Evolutionary conservation across 2,113 vertebrate genomes (phyloP), one percentile per base, ranked within the genome.

Genomic region (Macaca nemestrina): DNA sequence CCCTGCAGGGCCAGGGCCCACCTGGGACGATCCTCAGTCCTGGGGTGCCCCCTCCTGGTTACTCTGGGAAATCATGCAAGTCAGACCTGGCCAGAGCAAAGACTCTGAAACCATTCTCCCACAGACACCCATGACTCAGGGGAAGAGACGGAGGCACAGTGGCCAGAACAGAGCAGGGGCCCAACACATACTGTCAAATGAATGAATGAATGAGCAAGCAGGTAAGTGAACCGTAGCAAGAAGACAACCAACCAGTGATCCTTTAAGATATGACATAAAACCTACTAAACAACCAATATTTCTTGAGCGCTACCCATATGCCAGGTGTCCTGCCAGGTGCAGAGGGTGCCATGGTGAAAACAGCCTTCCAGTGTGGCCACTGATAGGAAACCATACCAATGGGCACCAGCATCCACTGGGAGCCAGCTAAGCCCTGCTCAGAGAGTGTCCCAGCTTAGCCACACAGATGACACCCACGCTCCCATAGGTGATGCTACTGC

Each of bases 11-110:
- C 9, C 6, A n/a, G 10, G 67, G 1, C 35, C 67, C n/a, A 12
- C 5, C 6, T 23, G 22, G 52, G 35, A 70, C 2, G 3, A 20
- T 48, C 76, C 18, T 64, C 35, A 0, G 67, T 90, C 70, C 75
- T 95, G 4, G 35, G 35, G 59, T 72, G 6, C 92, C 97, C 75
- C 57, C 96, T 98, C 55, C 94, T 96, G 97, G 95, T 40, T 11
- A 6, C 8, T 55, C 6, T 35, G 64, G 64, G 92, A 45, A 95
- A 82, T 45, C 48, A 50, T 10, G 11, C 40, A 78, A 68, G 8
- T 25, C n/a, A 3, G 20, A 72, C 22, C 40, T 5, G 5, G 1
- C 12, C 5, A 6, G 11, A 0, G 0, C 32, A 5, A 86, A 17
- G 82, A 68, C 32, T 55, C 22, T 2, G 23, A 55, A 18, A 38